These are phyloP conservation scores for Onychorhynchus coronatus DNA, from an alignment of 2,113 vertebrate genomes.

Conservation along the genomic window DNA sequence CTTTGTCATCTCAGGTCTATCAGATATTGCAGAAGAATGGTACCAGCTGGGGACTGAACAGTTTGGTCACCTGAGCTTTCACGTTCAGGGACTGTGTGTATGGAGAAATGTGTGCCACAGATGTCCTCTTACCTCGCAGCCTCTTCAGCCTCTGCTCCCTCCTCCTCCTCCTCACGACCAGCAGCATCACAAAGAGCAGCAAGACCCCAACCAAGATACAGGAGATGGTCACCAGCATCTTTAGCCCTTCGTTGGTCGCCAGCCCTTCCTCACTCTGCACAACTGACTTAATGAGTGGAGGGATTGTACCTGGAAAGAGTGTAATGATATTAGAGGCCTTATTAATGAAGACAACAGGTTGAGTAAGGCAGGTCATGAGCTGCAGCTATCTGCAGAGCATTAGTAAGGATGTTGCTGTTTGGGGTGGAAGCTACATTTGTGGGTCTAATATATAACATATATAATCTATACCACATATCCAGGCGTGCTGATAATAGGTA, in stretches of 20 bases:
- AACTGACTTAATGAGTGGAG: constrained; percentile 91
- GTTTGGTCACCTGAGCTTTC: not conserved
- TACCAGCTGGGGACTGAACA: not conserved
- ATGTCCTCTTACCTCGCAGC: constrained; percentile 83
- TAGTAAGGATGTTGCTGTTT: not conserved
- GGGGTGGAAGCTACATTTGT: not conserved
- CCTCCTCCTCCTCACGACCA: constrained; percentile 89
- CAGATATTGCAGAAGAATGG: not conserved
- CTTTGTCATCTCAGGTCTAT: not conserved
- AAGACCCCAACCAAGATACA: constrained; percentile 89
- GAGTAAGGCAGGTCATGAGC: not conserved
- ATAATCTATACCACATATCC: no score
- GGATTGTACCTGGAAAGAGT: constrained; percentile 88
- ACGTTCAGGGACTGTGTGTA: not conserved
- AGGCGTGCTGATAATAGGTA: not conserved
- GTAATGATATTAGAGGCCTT: constrained; percentile 59
- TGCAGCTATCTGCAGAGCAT: not conserved
- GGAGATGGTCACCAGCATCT: constrained; percentile 98
- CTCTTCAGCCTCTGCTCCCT: constrained; percentile 96
- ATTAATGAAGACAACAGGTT: not conserved
- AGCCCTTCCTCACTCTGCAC: constrained; percentile 90
- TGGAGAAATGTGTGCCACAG: fast-evolving
- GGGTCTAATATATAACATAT: not conserved
- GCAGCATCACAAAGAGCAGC: constrained; percentile 90
- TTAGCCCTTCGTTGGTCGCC: constrained; percentile 91